These are phyloP conservation scores for Probosciger aterrimus DNA, from an alignment of 2,113 vertebrate genomes.

Conservation along the genomic window DNA sequence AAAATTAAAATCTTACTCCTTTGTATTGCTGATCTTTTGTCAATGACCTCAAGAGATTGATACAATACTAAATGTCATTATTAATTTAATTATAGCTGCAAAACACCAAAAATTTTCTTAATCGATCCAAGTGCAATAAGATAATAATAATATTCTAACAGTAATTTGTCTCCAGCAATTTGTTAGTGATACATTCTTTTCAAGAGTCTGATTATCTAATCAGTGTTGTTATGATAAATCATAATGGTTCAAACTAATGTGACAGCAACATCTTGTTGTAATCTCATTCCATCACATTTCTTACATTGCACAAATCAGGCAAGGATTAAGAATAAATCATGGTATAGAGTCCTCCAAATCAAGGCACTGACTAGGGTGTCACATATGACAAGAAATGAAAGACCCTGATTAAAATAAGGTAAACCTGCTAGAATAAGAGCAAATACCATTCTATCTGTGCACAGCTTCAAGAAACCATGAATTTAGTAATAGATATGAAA, in stretches of 20 bases:
- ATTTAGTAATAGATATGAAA: neutral
- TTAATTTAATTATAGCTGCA: neutral
- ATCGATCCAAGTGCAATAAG: neutral
- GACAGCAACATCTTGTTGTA: neutral
- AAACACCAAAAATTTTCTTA: neutral
- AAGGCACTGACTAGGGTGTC: neutral
- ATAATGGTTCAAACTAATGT: neutral
- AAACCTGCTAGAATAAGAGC: neutral
- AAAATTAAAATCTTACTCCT: neutral
- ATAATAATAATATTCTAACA: neutral
- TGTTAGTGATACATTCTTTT: neutral
- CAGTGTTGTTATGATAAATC: constrained; percentile 7
- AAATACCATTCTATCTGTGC: neutral
- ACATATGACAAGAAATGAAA: neutral
- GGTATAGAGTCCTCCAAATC: neutral
- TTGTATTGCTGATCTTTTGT: neutral
- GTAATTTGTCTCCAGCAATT: neutral
- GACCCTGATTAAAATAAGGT: neutral
- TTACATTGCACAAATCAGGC: neutral
- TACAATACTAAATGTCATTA: neutral
- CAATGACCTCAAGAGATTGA: neutral
- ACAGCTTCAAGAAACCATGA: neutral
- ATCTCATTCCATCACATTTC: neutral
- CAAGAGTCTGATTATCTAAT: constrained; percentile 5
- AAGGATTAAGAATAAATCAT: neutral